Evolutionary conservation across 2,797 vertebrate species (phyloP), one percentile per base, ranked within the genome.

Genomic region (Gadopsis bispinosus): DNA sequence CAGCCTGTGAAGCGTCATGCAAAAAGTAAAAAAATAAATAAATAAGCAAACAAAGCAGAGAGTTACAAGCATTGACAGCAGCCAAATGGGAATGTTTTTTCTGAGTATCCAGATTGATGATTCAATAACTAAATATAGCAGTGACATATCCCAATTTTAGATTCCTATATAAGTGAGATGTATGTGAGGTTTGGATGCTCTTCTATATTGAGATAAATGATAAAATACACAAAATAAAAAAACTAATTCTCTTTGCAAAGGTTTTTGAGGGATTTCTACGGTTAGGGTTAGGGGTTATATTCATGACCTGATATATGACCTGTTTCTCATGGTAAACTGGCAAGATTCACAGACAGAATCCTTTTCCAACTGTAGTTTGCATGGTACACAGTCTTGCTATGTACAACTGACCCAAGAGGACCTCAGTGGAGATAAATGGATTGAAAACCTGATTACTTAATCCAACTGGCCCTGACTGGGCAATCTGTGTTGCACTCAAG

Each of bases 81-180:
- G 59, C 66, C 33, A 59, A 71, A 85, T 76, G 62, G 74, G 58
- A 82, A 73, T 59, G 45, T 39, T 77, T 81, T 79, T 65, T 69
- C 69, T 64, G 19, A 63, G 35, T 37, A 75, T 79, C 41, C 35
- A 50, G 9, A 69, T 67, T 70, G 69, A 87, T 81, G 80, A 89
- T 54, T 83, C 78, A 70, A 26, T n/a, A 37, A 45, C 68, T 77
- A 80, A 84, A 80, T 59, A 72, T 35, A 85, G 75, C 69, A 45
- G 61, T 6, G 51, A 80, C 66, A 79, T 60, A 86, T 79, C 31
- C 45, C 47, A 8, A 63, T 59, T 59, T 75, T 19, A 79, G 33
- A 72, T 76, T 43, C 22, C 7, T 39, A 10, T 55, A 47, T 56
- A 19, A 75, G 69, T 66, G 65, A 79, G 53, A 66, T 69, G 54